These are phyloP conservation scores for Eueremaeus valkanovi DNA, from an alignment of 2,888 invertebrate species.

Conservation along the genomic window DNA sequence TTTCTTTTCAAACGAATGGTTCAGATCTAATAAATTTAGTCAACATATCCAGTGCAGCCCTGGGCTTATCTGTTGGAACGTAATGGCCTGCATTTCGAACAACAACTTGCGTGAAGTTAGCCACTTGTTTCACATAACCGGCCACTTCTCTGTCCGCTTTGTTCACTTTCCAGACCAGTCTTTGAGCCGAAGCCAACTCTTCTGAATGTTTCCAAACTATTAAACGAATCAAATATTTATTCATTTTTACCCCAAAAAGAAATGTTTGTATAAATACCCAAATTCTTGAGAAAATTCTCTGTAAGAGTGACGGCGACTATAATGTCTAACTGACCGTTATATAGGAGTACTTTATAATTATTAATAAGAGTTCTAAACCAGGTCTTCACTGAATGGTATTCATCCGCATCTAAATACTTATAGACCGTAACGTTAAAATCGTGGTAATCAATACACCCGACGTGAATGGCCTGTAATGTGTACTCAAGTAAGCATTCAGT, in stretches of 20 bases:
- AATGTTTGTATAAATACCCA: constrained; percentile 53
- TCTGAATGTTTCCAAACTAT: constrained; percentile 65
- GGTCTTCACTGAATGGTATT: constrained; percentile 72
- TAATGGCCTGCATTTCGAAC: constrained; percentile 76
- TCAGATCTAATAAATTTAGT: constrained; percentile 63
- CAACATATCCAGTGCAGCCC: constrained; percentile 70
- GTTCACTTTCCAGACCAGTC: constrained; percentile 50
- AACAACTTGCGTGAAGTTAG: constrained; percentile 68
- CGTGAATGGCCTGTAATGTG: constrained; percentile 72
- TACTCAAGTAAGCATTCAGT: too few species aligned
- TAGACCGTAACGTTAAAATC: constrained; percentile 61
- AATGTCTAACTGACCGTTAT: constrained; percentile 86
- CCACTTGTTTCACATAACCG: constrained; percentile 69
- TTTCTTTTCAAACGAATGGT: too few species aligned
- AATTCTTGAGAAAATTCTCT: constrained; percentile 67
- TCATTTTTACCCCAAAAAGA: too few species aligned
- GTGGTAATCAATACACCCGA: constrained; percentile 71
- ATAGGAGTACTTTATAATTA: constrained; percentile 56
- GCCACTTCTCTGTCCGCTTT: constrained; percentile 60
- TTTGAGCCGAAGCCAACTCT: constrained; percentile 62
- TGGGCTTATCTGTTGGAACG: constrained; percentile 73
- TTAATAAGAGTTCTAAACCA: constrained; percentile 52
- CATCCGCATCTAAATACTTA: constrained; percentile 65
- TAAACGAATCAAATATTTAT: too few species aligned
- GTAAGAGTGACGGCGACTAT: constrained; percentile 84